Evolutionary conservation across 2,888 invertebrate genomes (phyloP).

Genomic region (Tetragnatha montana): DNA sequence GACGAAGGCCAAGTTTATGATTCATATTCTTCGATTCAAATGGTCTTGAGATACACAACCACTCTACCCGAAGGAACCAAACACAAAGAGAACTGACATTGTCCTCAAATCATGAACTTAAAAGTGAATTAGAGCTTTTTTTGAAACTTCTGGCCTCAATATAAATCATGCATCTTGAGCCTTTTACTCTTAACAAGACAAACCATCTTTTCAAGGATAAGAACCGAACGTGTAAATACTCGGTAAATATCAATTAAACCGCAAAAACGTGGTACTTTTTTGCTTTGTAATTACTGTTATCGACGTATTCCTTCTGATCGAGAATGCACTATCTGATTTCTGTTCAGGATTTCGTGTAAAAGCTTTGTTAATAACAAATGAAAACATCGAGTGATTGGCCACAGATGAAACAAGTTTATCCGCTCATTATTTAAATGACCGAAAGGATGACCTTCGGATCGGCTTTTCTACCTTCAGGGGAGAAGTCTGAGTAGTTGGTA

Average conservation of each 20-base stretch:
- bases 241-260: neutral
- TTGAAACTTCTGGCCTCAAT: neutral
- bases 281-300: neutral
- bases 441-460: slow-evolving; percentile 15
- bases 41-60: neutral
- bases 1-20: neutral
- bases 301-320: neutral
- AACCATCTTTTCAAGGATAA: neutral
- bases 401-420: slow-evolving; percentile 8
- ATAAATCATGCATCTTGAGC: neutral
- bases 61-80: neutral
- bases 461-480: neutral
- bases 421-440: slow-evolving; percentile 32
- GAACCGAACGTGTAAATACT: neutral
- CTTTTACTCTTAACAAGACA: neutral
- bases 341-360: neutral
- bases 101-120: neutral
- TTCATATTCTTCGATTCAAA: neutral
- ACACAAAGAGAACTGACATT: neutral
- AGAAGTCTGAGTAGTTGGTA: neutral
- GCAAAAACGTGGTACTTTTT: neutral
- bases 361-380: neutral
- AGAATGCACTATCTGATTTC: neutral
- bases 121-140: neutral
- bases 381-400: neutral